Percentiles rank a stretch among this genome's conserved stretches.
Conservation (phyloP, 2,797 vertebrate species). For the Cyprinella venusta region DNA sequence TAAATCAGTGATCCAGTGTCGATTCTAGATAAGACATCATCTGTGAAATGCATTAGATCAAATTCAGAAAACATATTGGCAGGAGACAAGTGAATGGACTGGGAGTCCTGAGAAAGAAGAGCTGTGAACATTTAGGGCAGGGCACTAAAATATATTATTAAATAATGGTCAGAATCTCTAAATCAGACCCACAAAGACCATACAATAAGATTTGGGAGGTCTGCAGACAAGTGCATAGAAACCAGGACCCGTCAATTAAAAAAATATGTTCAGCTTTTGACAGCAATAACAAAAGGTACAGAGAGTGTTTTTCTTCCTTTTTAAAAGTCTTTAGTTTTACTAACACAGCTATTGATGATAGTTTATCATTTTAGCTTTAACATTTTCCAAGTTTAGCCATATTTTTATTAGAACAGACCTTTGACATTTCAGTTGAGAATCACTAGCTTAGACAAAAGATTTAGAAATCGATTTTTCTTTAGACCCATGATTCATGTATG, state of each 20-base stretch:
- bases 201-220: too few species aligned
- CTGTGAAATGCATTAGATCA: not conserved
- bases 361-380: not conserved
- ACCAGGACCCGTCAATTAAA: not conserved
- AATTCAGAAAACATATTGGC: not conserved
- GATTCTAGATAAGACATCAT: not conserved
- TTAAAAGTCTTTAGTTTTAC: not conserved
- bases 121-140: not conserved
- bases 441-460: not conserved
- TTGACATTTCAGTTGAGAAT: not conserved
- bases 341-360: not conserved
- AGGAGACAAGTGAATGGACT: too few species aligned
- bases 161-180: not conserved
- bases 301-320: not conserved
- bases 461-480: not conserved
- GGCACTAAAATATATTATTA: too few species aligned
- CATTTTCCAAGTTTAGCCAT: not conserved
- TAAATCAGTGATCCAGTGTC: not conserved
- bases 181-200: not conserved
- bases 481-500: not conserved
- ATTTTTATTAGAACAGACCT: slow-evolving; percentile 1
- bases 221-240: not conserved
- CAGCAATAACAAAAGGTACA: not conserved
- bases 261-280: not conserved
- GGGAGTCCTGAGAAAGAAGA: too few species aligned